Conservation (phyloP, 1,140 invertebrate genomes). For the Lanistes nyassanus region DNA sequence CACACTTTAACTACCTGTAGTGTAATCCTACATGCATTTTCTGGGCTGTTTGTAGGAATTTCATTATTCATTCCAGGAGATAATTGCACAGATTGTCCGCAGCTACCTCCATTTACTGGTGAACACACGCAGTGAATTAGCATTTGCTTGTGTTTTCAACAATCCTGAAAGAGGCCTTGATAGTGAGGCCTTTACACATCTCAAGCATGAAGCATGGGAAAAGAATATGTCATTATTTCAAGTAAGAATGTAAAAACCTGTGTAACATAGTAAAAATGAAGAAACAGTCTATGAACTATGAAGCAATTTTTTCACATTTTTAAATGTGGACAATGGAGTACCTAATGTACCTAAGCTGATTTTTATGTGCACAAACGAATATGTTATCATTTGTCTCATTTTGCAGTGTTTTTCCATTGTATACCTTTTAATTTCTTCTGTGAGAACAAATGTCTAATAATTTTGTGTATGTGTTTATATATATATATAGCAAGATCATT, state of each 20-base stretch:
- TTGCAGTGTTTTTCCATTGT: no score
- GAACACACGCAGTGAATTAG: constrained; percentile 64
- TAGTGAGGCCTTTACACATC: constrained; percentile 63
- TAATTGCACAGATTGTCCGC: constrained; percentile 49
- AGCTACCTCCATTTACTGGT: constrained; percentile 64
- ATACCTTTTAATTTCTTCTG: no score
- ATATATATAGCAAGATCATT: no score
- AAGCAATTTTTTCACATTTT: no score
- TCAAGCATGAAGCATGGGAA: constrained; percentile 58
- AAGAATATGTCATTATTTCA: constrained; percentile 66
- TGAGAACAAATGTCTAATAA: no score
- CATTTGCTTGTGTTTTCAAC: constrained; percentile 62
- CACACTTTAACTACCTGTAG: neutral
- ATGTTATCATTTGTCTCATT: no score
- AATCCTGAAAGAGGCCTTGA: constrained; percentile 62
- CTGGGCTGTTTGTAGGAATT: constrained; percentile 1
- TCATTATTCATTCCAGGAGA: constrained; percentile 41
- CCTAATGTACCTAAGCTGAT: no score
- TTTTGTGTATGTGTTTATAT: no score
- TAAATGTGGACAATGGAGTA: no score
- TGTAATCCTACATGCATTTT: neutral
- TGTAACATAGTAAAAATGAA: no score
- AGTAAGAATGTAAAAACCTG: constrained; percentile 44
- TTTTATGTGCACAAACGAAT: no score
- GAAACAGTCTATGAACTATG: no score